Evolutionary conservation across 2,888 invertebrate species (phyloP).

Genomic region (Melanostoma mellinum): DNA sequence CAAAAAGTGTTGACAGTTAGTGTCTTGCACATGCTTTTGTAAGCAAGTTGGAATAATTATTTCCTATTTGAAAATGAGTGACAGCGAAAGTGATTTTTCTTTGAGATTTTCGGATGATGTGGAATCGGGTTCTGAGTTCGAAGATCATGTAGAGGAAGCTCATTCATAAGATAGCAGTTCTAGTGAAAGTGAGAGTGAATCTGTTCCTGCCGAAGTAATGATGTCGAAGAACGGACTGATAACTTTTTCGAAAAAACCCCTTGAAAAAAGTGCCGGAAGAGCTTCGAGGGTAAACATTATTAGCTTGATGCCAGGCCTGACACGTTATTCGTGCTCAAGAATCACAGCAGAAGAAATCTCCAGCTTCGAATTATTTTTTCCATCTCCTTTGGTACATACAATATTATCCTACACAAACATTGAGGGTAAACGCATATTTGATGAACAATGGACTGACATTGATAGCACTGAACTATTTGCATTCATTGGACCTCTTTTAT

Average conservation of each 20-base stretch:
- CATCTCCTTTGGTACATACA: constrained; percentile 10
- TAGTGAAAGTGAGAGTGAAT: neutral
- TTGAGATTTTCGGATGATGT: neutral
- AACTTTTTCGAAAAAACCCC: constrained; percentile 6
- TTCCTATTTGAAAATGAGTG: constrained; percentile 1
- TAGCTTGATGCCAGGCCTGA: constrained; percentile 7
- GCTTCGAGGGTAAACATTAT: constrained; percentile 9
- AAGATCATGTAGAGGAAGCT: constrained; percentile 9
- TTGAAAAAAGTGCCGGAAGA: constrained; percentile 1
- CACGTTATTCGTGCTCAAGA: constrained; percentile 14
- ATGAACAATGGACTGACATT: constrained; percentile 3
- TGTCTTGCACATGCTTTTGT: too few species aligned
- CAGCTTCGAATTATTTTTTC: constrained; percentile 13
- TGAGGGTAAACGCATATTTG: constrained; percentile 9
- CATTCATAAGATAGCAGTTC: constrained; percentile 1
- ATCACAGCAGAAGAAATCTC: constrained; percentile 19
- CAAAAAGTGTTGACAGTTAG: too few species aligned
- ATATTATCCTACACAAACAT: constrained; percentile 9
- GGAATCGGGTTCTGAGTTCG: constrained; percentile 9
- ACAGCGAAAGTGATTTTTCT: neutral
- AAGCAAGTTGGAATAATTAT: too few species aligned
- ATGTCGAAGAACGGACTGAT: constrained; percentile 2
- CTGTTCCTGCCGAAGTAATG: neutral
- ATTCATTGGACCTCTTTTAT: constrained; percentile 10
- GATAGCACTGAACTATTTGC: constrained; percentile 1